Base-by-base conservation (phyloP, 2,888 invertebrate genomes). In the Clitarchus hookeri region DNA sequence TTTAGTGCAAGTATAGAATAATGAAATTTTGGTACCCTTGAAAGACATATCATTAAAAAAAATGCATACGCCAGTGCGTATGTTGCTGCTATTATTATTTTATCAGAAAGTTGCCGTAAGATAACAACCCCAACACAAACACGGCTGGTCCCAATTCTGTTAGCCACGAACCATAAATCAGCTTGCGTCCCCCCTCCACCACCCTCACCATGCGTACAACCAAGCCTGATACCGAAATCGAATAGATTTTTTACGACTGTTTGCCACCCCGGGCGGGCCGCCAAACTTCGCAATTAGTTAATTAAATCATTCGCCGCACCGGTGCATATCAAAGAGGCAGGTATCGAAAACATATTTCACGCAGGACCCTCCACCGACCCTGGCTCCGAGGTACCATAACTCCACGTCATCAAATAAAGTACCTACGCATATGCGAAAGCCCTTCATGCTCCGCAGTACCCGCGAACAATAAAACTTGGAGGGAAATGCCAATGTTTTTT, bases 261-360 rank as follows among this genome's bases (percentile, higher is more conserved):
- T n/a, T 65, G 23, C n/a, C 8, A 65, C 65, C 65, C n/a, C n/a
- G 65, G 65, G 23, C 3, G 48, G 11, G 12, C 48, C 65, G 13
- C 8, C 11, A 65, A 65, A 65, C 65, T 65, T 65, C n/a, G 65
- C 65, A 65, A 65, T 65, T 65, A 65, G 65, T n/a, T 65, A 65
- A 65, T 65, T 65, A 65, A 65, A 65, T 65, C 65, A 65, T 65
- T 19, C 65, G 8, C 65, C 65, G 8, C 65, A 23, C 23, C n/a
- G 65, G 65, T 23, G n/a, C 65, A 23, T 65, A 65, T 65, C 65
- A 65, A 65, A 65, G 65, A 65, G 65, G 65, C 65, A 65, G 65
- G 65, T 65, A 65, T 65, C 65, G 23, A 65, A 65, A 65, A 65
- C 65, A 65, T 65, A 65, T 65, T 65, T 65, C 65, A 65, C 65